Evolutionary conservation across 2,888 invertebrate genomes (phyloP), one percentile per base, ranked within the genome.

Genomic region (Ormyrus nitidulus): DNA sequence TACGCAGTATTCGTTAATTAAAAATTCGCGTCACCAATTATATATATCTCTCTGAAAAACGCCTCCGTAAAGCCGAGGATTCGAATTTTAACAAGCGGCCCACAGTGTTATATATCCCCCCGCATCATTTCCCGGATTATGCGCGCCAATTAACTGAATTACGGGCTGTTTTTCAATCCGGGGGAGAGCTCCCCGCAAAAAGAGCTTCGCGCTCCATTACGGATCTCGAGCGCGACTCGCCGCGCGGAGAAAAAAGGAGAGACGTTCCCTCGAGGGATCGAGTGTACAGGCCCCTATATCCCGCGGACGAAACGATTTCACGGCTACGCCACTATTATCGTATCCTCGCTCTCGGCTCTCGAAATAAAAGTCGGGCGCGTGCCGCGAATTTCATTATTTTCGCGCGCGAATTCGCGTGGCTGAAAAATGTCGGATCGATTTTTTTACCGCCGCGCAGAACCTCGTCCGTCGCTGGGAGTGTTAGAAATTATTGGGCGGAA

Each of bases 321-420:
- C 59, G 59, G 59, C 51, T 71, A n/a, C 34, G 34, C 71, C 49
- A 13, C 51, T 62, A 62, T 72, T 61, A 44, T 62, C 34, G 34
- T 61, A 72, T 72, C 61, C 70, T 72, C 71, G 13, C 61, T 13
- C 62, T 51, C 51, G 62, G 10, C 34, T 34, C 34, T 34, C 34
- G 44, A 61, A 62, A 13, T 62, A 62, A 72, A 34, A 4, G 3
- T 34, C 34, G 34, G 34, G 34, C 34, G 34, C 61, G 53, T 44
- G 71, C 71, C 6, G 44, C 3, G 44, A 44, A 61, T 51, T 46
- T 10, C 34, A 59, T 59, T 71, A 51, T 11, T 5, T 7, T n/a
- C 34, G 9, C 44, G 13, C 44, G 51, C 9, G 53, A 8, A 7
- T 5, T 0, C 7, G 13, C 8, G 66, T 44, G n/a, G 34, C 34